Percentiles rank a stretch among this genome's conserved stretches.
Evolutionary conservation across 2,888 invertebrate species (phyloP).

Genomic region (Aspidiotus destructor): DNA sequence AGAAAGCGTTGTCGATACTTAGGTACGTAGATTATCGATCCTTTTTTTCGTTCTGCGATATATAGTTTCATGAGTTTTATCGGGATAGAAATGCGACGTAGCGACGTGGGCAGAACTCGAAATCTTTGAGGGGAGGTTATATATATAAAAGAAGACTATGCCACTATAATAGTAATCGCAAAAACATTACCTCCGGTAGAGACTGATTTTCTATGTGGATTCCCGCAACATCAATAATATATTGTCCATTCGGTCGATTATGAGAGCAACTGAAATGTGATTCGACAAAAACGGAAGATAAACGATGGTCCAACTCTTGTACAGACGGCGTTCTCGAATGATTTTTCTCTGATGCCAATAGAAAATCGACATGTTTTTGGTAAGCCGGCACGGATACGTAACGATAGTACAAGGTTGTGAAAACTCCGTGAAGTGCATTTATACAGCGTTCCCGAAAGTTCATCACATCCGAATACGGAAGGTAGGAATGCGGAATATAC

Average conservation of each 20-base stretch:
- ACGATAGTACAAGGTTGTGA: neutral
- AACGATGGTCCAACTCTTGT: neutral
- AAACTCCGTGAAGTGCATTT: conserved; percentile 4
- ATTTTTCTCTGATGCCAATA: neutral
- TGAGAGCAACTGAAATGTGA: conserved; percentile 9
- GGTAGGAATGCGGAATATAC: conserved; percentile 11
- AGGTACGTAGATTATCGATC: no score
- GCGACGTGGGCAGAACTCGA: no score
- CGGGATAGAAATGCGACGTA: no score
- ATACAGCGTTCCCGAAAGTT: conserved; percentile 16
- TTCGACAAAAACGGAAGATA: conserved; percentile 23
- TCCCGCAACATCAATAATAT: conserved; percentile 18
- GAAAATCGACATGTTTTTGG: neutral
- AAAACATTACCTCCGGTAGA: neutral
- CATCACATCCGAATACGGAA: conserved; percentile 23
- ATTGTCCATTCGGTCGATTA: conserved; percentile 12
- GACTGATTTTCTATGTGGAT: conserved; percentile 1
- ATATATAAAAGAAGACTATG: no score
- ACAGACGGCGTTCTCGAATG: neutral
- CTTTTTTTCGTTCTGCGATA: no score
- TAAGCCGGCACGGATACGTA: neutral
- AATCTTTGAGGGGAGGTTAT: no score
- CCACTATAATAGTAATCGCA: neutral
- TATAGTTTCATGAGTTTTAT: no score
- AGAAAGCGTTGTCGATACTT: no score